Evolutionary conservation across 1,140 invertebrate species (phyloP).

Genomic region (Drosophila nebulosa): DNA sequence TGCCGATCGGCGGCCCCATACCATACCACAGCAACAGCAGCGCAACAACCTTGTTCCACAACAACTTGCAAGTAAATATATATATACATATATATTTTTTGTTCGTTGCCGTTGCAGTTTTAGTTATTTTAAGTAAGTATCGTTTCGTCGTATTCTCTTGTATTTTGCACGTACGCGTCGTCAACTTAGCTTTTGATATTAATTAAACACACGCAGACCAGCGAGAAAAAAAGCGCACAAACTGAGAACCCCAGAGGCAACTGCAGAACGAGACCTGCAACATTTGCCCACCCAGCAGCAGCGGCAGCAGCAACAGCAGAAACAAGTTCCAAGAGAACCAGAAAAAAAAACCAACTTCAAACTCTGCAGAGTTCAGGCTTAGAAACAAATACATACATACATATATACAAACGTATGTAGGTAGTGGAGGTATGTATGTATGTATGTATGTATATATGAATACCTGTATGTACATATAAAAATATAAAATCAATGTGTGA

Average conservation of each 20-base stretch:
- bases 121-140: constrained; percentile 6
- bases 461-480: constrained; percentile 7
- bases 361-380: constrained; percentile 14
- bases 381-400: constrained; percentile 13
- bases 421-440: too few species aligned
- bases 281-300: constrained; percentile 55
- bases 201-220: constrained; percentile 67
- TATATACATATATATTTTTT: constrained; percentile 23
- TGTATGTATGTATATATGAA: not conserved
- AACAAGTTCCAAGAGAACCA: constrained; percentile 55
- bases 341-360: constrained; percentile 24
- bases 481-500: constrained; percentile 7
- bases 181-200: constrained; percentile 62
- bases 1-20: not conserved
- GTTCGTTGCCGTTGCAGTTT: constrained; percentile 16
- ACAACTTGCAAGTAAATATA: constrained; percentile 57
- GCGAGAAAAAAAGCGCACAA: constrained; percentile 29
- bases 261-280: constrained; percentile 39
- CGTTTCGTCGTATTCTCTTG: constrained; percentile 9
- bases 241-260: constrained; percentile 15
- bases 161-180: constrained; percentile 48
- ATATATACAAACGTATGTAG: not conserved
- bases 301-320: constrained; percentile 9
- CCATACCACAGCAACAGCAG: constrained; percentile 20
- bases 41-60: constrained; percentile 77